phyloP scores from a whole-genome alignment of 1,140 invertebrate genomes.

The Trichoplusia ni region DNA sequence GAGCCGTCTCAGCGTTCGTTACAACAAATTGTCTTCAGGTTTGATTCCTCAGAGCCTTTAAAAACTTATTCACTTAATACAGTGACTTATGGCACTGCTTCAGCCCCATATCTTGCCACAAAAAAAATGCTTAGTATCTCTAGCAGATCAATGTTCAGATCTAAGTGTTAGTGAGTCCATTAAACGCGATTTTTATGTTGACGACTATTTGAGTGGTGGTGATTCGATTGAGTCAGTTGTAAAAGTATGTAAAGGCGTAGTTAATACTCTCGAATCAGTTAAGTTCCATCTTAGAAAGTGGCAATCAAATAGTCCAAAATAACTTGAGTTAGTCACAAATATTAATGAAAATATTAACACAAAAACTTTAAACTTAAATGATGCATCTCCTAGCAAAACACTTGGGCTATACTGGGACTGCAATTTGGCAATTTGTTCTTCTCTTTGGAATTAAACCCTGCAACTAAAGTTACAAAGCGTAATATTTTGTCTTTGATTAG shows the following conservation, averaged over 20 bases:
- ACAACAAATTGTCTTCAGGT: slow-evolving; percentile 7
- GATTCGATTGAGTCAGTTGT: background rate
- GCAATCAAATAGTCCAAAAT: background rate
- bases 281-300: background rate
- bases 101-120: background rate
- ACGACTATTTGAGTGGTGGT: background rate
- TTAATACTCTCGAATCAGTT: background rate
- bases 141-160: background rate
- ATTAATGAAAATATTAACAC: too few species aligned
- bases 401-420: too few species aligned
- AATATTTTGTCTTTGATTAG: slow-evolving; percentile 35
- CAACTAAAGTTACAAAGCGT: slow-evolving; percentile 30
- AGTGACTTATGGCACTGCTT: slow-evolving; percentile 4
- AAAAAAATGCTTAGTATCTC: background rate
- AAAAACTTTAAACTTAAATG: too few species aligned
- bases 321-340: slow-evolving; percentile 9
- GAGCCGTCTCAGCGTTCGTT: slow-evolving; percentile 3
- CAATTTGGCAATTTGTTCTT: too few species aligned
- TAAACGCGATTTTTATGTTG: slow-evolving; percentile 2
- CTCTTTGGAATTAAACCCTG: slow-evolving; percentile 8
- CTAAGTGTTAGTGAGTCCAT: background rate
- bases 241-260: background rate
- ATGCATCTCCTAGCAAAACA: too few species aligned
- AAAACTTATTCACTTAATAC: slow-evolving; percentile 17
- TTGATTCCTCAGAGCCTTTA: background rate